These are phyloP conservation scores for Cebidichthys violaceus DNA, from an alignment of 2,113 vertebrate genomes.

Conservation along the genomic window DNA sequence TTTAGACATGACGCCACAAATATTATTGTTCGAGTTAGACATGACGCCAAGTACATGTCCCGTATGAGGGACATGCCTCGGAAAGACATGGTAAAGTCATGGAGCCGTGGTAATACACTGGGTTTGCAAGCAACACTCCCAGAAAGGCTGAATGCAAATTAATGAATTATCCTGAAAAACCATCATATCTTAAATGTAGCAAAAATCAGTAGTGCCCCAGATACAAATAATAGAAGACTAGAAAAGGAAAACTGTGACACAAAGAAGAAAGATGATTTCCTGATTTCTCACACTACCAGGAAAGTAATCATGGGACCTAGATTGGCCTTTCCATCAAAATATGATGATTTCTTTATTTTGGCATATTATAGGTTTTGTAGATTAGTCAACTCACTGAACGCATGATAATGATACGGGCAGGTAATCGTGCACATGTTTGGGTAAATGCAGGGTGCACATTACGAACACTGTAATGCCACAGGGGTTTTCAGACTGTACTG, in stretches of 20 bases:
- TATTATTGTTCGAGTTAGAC: conserved; percentile 25
- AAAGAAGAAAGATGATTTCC: not conserved
- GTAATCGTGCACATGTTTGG: not conserved
- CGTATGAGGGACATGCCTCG: not conserved
- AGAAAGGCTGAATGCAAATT: not conserved
- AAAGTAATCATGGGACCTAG: conserved; percentile 8
- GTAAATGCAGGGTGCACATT: not conserved
- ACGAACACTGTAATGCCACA: not conserved
- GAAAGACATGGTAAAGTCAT: not conserved
- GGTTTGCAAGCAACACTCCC: not conserved
- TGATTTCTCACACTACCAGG: not conserved
- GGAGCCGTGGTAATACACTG: not conserved
- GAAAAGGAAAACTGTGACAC: not conserved
- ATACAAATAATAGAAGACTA: conserved; percentile 1
- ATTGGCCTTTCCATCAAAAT: not conserved
- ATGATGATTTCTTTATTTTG: conserved; percentile 1
- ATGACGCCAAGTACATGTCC: not conserved
- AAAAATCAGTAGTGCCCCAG: not conserved
- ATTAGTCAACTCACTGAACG: not conserved
- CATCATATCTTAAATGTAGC: not conserved
- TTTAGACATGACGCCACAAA: conserved; percentile 4
- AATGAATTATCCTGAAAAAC: not conserved
- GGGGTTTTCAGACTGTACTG: not conserved
- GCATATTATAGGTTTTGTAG: not conserved
- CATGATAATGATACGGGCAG: not conserved